Base-by-base conservation (phyloP, 2,888 invertebrate species). In the Ametastegia equiseti region DNA sequence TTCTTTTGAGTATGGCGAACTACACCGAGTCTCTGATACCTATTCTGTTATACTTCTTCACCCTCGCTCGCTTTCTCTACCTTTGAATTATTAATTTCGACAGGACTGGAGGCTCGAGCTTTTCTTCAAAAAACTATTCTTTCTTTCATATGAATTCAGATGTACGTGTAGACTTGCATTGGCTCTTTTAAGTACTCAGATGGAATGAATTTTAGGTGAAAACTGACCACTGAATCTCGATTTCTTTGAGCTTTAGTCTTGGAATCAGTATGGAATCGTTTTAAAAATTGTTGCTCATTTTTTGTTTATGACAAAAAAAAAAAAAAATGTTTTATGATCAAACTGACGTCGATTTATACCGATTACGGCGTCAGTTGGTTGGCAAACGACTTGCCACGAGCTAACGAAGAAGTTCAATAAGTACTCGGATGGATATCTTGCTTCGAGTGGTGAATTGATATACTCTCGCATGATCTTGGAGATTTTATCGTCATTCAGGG, bases 401-500 rank as follows among this genome's bases (percentile, higher is more conserved):
- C 23, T 15, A 36, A 1, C 69, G 33, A 27, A 45, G 71, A 71
- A 71, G 45, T 71, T 71, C 71, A 45, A 47, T n/a, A n/a, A 71
- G 45, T 47, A 30, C 45, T 30, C 19, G 27, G 2, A 47, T 45
- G 47, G 71, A 71, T 45, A 19, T 47, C 47, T 15, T 23, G 47
- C 15, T 11, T 71, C 71, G 19, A 71, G 45, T 19, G 47, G 42
- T 27, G 30, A 13, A 23, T 27, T 13, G 15, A 27, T 45, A 71
- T 42, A 27, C 71, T 23, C 15, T 15, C 6, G n/a, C 13, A 71
- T 71, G 30, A 71, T 47, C 71, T 65, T 65, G 57, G 33, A 33
- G 73, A 42, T 78, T 73, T 80, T 79, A 82, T 82, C 82, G 71
- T 63, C 39, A 50, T 33, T 39, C 42, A 5, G 4, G 0, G 9